phyloP scores from a whole-genome alignment of 1,140 invertebrate genomes.

The Drosophila kohkoa region DNA sequence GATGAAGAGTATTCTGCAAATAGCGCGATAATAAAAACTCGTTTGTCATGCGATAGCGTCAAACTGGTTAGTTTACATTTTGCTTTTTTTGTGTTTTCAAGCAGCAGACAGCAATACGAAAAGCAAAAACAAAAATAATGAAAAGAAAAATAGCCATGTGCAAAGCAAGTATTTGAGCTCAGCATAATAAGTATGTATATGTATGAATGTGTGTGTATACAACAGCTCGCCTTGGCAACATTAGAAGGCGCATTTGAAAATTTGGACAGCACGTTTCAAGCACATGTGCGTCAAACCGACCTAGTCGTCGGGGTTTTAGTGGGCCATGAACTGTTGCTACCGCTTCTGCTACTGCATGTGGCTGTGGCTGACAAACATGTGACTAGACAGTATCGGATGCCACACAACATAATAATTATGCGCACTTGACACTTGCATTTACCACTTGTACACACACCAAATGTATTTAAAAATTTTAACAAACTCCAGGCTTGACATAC shows the following conservation, averaged over 20 bases:
- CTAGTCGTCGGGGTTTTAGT: not conserved
- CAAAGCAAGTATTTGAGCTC: too few species aligned
- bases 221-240: constrained; percentile 23
- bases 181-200: not conserved
- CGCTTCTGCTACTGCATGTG: too few species aligned
- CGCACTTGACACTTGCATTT: not conserved
- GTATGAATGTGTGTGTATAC: not conserved
- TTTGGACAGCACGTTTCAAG: constrained; percentile 39
- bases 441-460: not conserved
- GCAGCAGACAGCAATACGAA: constrained; percentile 4
- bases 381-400: constrained; percentile 10
- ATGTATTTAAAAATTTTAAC: not conserved
- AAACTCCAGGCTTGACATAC: not conserved
- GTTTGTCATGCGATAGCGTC: constrained; percentile 28
- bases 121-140: not conserved
- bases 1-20: constrained; percentile 10
- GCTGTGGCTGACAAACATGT: not conserved
- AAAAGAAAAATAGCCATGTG: not conserved
- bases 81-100: constrained; percentile 27
- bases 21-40: constrained; percentile 14
- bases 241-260: constrained; percentile 11
- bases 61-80: constrained; percentile 48
- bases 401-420: not conserved
- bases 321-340: constrained; percentile 19
- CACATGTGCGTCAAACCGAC: constrained; percentile 22